phyloP scores from a whole-genome alignment of 2,797 vertebrate genomes.

The Oophaga sylvatica region DNA sequence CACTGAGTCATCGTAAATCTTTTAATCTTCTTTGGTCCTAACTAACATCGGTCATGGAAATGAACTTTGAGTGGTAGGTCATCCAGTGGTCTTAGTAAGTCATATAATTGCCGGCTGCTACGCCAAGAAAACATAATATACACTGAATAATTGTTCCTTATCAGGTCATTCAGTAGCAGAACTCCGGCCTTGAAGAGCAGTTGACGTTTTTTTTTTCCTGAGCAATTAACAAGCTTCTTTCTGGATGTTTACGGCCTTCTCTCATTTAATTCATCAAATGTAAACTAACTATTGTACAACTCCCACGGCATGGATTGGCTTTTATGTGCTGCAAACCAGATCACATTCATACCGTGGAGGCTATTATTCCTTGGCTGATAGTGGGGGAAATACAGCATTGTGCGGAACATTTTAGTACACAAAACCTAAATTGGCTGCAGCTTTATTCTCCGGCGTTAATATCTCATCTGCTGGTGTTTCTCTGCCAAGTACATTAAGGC shows the following conservation, averaged over 20 bases:
- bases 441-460: constrained; percentile 28
- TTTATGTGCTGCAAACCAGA: constrained; percentile 37
- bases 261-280: constrained; percentile 54
- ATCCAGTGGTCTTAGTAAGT: constrained; percentile 10
- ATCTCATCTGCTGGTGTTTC: constrained; percentile 42
- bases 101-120: constrained; percentile 18
- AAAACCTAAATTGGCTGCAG: constrained; percentile 41
- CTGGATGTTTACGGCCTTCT: constrained; percentile 48
- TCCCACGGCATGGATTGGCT: constrained; percentile 40
- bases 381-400: constrained; percentile 10
- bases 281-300: constrained; percentile 51
- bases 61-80: background rate
- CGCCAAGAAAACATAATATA: constrained; percentile 19
- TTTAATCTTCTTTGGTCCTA: background rate
- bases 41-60: background rate
- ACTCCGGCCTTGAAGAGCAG: constrained; percentile 17
- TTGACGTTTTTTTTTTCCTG: background rate
- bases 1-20: background rate
- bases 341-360: constrained; percentile 32
- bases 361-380: constrained; percentile 37
- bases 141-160: constrained; percentile 33
- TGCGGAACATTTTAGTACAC: constrained; percentile 29
- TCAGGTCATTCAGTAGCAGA: constrained; percentile 40
- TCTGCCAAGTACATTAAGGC: constrained; percentile 43
- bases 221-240: constrained; percentile 46